Evolutionary conservation across 2,113 vertebrate species (phyloP).

Genomic region (Anolis carolinensis): DNA sequence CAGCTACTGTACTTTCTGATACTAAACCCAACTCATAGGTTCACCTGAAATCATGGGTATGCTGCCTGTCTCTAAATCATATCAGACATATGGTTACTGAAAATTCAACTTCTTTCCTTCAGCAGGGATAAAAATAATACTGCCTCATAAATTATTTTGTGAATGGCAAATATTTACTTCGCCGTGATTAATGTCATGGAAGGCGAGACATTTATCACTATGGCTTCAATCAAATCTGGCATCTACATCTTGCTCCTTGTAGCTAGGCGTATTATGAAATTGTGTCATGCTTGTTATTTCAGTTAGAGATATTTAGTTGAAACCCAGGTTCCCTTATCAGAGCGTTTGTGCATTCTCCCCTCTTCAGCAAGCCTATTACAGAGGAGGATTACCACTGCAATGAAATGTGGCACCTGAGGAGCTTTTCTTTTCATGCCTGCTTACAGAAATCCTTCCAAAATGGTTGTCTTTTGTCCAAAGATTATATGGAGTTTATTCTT

Average conservation of each 20-base stretch:
- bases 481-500: constrained; percentile 7
- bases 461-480: constrained; percentile 9
- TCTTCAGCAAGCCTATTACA: constrained; percentile 31
- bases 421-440: constrained; percentile 5
- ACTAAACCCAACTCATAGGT: not conserved
- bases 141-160: constrained; percentile 11
- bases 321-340: not conserved
- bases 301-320: not conserved
- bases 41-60: not conserved
- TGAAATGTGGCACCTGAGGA: not conserved
- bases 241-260: not conserved
- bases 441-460: constrained; percentile 21
- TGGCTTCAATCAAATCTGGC: not conserved
- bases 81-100: constrained; percentile 8
- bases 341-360: not conserved
- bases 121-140: constrained; percentile 1
- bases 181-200: constrained; percentile 27
- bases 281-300: not conserved
- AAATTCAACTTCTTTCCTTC: constrained; percentile 5
- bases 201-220: constrained; percentile 29
- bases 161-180: not conserved
- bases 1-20: too few relatives aligned
- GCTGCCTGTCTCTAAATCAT: not conserved
- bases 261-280: not conserved
- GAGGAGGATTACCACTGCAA: not conserved